Base-by-base conservation (phyloP, 2,797 vertebrate species). In the Clarias laeviceps region DNA sequence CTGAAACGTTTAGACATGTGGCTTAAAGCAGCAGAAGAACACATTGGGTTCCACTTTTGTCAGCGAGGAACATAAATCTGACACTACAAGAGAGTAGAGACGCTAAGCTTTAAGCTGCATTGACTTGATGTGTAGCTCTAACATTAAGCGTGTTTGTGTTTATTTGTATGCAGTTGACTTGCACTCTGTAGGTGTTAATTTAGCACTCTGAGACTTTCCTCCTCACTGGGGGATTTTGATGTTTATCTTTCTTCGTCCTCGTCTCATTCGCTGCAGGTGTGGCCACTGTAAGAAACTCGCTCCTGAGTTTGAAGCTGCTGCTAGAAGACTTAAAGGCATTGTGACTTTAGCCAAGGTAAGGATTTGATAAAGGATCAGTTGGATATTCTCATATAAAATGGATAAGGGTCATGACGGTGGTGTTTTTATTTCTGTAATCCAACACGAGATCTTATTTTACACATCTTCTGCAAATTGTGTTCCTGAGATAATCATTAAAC, bases 271-370 rank as follows among this genome's bases (percentile, higher is more conserved):
- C 22, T 37, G 27, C 89, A 96, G 95, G 95, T 96, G 95, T 82
- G 94, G 92, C 14, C 95, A 96, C 82, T 96, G 95, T 91, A 95
- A 95, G 85, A 95, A 95, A 87, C 86, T 96, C 1, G 88, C 93
- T 80, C 95, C 95, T 40, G 95, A 95, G n/a, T 96, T 94, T 90
- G 94, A 96, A 82, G 92, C 91, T 59, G 95, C 95, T 20, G 95
- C 95, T 4, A 87, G 24, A 5, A 85, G 89, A 27, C 92, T 96
- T 78, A 95, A 94, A 85, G 95, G 95, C 27, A 89, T 80, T 0
- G 94, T 94, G 1, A 90, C 93, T 24, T 89, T 96, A n/a, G 93
- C 94, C 22, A 95, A 95, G 94, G 95, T 96, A 87, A 84, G 20
- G 18, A 8, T 2, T 15, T 20, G 3, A 11, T 50, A 57, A 61